Percentiles rank a stretch among this genome's conserved stretches.
phyloP scores from a whole-genome alignment of 2,113 vertebrate genomes.

The Lamprotornis superbus region DNA sequence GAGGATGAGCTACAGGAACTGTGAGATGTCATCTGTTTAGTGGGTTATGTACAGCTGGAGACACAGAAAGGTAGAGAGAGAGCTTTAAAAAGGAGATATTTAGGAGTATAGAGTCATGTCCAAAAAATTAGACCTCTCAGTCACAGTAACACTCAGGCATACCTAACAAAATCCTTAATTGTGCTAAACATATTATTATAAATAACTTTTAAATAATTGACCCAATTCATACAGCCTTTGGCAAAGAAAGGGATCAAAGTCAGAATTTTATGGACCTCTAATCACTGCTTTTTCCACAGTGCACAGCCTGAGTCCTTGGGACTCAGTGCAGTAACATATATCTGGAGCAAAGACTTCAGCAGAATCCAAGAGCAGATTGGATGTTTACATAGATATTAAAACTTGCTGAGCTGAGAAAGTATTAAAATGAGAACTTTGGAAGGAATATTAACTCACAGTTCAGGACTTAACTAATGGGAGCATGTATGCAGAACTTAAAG shows the following conservation, averaged over 20 bases:
- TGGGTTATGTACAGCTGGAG: background rate
- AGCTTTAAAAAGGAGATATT: background rate
- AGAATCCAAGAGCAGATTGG: background rate
- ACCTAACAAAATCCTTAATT: background rate
- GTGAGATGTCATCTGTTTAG: background rate
- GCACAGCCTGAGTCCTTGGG: fast-evolving
- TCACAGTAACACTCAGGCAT: background rate
- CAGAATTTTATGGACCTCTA: background rate
- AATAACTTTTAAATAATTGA: background rate
- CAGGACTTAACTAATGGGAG: background rate
- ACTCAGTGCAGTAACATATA: background rate
- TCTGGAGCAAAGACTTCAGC: background rate
- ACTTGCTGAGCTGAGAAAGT: background rate
- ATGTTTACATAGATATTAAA: background rate
- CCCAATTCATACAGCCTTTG: background rate
- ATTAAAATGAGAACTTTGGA: background rate
- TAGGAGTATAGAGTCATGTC: background rate
- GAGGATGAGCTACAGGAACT: background rate
- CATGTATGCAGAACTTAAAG: fast-evolving
- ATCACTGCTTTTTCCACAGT: background rate
- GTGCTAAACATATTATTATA: background rate
- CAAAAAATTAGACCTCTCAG: background rate
- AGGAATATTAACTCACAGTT: background rate
- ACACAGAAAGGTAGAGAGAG: background rate
- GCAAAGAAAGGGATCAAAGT: background rate